phyloP scores from a whole-genome alignment of 2,113 vertebrate species.

The Ploceus nigricollis region DNA sequence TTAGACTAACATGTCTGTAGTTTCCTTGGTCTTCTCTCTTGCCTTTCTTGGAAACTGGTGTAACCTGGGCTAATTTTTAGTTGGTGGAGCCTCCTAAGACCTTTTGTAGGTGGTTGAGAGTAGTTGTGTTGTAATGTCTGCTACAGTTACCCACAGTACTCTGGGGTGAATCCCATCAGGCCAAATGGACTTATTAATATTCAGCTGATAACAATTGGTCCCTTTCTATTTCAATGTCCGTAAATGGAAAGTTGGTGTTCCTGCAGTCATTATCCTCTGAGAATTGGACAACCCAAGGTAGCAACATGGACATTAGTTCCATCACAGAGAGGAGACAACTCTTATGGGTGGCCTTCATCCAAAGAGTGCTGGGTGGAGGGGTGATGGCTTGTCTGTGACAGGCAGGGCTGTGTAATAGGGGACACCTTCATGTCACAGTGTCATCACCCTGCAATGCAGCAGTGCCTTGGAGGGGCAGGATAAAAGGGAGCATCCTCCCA shows the following conservation, averaged over 20 bases:
- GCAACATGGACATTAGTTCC: neutral
- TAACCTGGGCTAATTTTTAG: neutral
- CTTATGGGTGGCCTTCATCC: neutral
- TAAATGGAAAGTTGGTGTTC: neutral
- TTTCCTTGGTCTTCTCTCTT: neutral
- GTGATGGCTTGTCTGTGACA: neutral
- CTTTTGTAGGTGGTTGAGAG: neutral
- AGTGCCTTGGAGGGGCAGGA: neutral
- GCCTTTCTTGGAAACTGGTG: neutral
- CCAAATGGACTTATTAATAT: neutral
- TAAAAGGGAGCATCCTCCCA: neutral
- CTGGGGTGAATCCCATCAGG: neutral
- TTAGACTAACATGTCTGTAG: neutral
- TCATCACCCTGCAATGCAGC: neutral
- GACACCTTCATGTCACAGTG: neutral
- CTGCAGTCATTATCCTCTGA: neutral
- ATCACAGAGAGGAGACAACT: too few species aligned
- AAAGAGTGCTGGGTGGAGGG: fast-evolving
- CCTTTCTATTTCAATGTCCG: neutral
- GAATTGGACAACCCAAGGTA: neutral
- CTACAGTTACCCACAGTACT: neutral
- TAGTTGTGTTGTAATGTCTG: neutral
- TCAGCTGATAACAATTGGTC: neutral
- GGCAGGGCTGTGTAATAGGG: neutral
- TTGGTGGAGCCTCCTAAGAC: neutral